A percentile compares a stretch with the other conserved stretches of the same genome.
Evolutionary conservation across 2,888 invertebrate genomes (phyloP).

Genomic region (Leptopilina drosophilae): DNA sequence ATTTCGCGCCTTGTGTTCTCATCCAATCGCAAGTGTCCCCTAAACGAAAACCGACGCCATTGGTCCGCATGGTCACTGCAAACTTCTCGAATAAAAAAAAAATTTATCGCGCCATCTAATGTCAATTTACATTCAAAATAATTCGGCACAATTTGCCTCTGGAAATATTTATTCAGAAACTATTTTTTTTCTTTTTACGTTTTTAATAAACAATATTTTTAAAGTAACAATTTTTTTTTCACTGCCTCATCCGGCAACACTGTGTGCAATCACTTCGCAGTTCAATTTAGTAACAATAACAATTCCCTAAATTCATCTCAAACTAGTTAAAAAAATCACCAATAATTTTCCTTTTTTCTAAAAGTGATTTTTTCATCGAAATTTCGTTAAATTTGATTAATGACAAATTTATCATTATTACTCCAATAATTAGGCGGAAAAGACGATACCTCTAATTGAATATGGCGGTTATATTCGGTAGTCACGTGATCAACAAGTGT

Average conservation of each 20-base stretch:
- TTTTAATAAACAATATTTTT: too few relatives aligned
- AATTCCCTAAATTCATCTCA: too few relatives aligned
- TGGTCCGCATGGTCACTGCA: neutral
- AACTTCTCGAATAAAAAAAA: neutral
- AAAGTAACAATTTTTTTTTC: too few relatives aligned
- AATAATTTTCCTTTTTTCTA: too few relatives aligned
- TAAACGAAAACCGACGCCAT: neutral
- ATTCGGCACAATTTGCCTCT: too few relatives aligned
- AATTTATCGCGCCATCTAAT: neutral
- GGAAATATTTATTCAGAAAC: too few relatives aligned
- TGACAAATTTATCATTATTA: too few relatives aligned
- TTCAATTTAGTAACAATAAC: neutral
- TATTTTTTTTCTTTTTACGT: too few relatives aligned
- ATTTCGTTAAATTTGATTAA: too few relatives aligned
- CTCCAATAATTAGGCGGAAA: slow-evolving; percentile 9
- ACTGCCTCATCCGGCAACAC: slow-evolving; percentile 18
- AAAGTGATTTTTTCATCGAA: too few relatives aligned
- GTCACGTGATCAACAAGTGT: slow-evolving; percentile 31
- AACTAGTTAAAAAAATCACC: too few relatives aligned
- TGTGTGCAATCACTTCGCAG: neutral
- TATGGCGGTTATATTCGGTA: slow-evolving; percentile 25
- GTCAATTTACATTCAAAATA: neutral
- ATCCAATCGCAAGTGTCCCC: neutral
- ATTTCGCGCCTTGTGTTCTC: neutral
- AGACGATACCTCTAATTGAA: slow-evolving; percentile 10